Conservation (phyloP, 2,797 vertebrate species). For the Triplophysa yarkandensis region DNA sequence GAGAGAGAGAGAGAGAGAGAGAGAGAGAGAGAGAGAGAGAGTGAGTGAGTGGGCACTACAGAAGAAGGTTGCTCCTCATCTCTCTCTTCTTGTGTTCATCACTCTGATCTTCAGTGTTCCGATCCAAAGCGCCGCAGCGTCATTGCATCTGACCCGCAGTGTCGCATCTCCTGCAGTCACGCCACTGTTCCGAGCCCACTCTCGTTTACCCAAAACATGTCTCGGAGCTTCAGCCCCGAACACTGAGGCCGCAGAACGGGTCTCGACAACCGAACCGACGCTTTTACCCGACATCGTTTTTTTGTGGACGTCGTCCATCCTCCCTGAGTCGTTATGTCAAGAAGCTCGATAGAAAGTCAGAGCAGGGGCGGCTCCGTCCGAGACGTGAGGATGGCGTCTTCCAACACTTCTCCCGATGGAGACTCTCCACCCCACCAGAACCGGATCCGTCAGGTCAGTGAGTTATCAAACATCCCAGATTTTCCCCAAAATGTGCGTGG, state of each 20-base stretch:
- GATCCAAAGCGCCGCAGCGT: not conserved
- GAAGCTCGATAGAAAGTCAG: conserved; percentile 70
- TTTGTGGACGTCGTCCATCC: conserved; percentile 33
- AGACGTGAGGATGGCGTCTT: conserved; percentile 83
- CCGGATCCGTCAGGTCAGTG: conserved; percentile 91
- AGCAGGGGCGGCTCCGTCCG: conserved; percentile 72
- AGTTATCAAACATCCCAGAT: not conserved
- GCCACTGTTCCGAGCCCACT: conserved; percentile 2
- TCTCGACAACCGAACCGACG: conserved; percentile 54
- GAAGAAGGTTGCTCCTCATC: conserved; percentile 48
- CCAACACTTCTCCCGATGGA: conserved; percentile 79
- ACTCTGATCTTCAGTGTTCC: conserved; percentile 9
- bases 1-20: conserved; percentile 23
- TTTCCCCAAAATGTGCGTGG: conserved; percentile 19
- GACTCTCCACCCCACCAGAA: conserved; percentile 78
- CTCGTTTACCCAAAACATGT: conserved; percentile 59
- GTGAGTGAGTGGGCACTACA: not conserved
- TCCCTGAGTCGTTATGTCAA: conserved; percentile 69
- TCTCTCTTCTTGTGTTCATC: conserved; percentile 25
- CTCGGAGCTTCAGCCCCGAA: conserved; percentile 56
- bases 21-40: conserved; percentile 37
- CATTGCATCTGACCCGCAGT: conserved; percentile 15
- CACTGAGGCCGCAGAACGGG: conserved; percentile 63
- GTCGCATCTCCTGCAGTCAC: conserved; percentile 35
- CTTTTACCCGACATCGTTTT: conserved; percentile 50